Percentiles rank a stretch among this genome's conserved stretches.
phyloP scores from a whole-genome alignment of 92 coral and sea anemone genomes.

The Epizoanthus rinbou region DNA sequence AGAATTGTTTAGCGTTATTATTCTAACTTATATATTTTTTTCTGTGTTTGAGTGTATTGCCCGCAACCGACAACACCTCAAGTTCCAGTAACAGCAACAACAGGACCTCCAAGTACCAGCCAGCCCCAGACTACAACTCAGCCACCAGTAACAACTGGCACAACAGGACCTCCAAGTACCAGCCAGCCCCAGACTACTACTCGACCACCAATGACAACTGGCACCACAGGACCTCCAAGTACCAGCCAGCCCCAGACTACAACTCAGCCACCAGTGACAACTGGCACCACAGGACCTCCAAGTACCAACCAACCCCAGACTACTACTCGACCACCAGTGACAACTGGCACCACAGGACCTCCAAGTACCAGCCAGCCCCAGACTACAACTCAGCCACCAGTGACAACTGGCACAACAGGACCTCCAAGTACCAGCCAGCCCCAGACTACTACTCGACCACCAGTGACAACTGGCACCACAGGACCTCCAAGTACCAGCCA shows the following conservation, averaged over 20 bases:
- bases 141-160: constrained; percentile 9
- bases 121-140: not conserved
- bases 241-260: constrained; percentile 31
- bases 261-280: not conserved
- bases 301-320: constrained; percentile 23
- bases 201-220: not conserved
- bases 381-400: constrained; percentile 36
- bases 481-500: not conserved
- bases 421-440: not conserved
- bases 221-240: not conserved
- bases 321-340: not conserved
- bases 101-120: not conserved
- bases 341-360: constrained; percentile 5
- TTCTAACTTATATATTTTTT: no score
- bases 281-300: constrained; percentile 1
- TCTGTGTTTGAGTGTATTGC: no score
- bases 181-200: constrained; percentile 27
- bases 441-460: constrained; percentile 25
- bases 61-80: not conserved
- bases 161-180: not conserved
- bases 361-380: constrained; percentile 12
- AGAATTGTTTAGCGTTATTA: no score
- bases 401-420: not conserved
- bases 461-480: constrained; percentile 1
- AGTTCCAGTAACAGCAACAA: not conserved